phyloP scores from a whole-genome alignment of 2,888 invertebrate species.

The Apodemia hepburni region DNA sequence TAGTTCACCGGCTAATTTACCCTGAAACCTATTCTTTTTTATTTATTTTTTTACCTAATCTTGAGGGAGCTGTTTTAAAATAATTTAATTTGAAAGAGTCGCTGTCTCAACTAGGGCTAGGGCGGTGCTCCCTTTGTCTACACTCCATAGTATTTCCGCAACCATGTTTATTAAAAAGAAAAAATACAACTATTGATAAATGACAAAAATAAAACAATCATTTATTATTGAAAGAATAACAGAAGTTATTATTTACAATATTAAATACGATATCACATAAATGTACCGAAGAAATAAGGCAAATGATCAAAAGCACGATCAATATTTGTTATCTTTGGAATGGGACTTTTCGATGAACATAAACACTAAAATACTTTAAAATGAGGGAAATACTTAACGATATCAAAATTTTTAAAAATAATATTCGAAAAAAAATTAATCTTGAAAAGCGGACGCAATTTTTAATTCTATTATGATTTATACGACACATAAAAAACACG shows the following conservation, averaged over 20 bases:
- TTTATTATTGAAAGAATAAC: conserved; percentile 70
- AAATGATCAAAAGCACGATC: not conserved
- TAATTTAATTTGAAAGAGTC: no score
- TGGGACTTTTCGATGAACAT: not conserved
- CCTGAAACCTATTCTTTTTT: no score
- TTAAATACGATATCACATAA: conserved; percentile 71
- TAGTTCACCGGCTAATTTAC: no score
- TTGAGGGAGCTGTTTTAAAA: no score
- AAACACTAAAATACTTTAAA: not conserved
- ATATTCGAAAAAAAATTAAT: not conserved
- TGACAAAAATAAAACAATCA: conserved; percentile 72
- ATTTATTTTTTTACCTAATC: no score
- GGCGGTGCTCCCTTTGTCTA: no score
- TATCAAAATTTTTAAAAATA: not conserved
- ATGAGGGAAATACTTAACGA: not conserved
- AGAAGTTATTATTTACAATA: conserved; percentile 64
- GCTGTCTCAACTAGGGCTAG: no score
- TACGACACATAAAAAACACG: no score
- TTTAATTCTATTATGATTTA: not conserved
- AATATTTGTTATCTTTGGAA: not conserved
- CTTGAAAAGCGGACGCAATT: not conserved
- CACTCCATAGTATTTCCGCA: no score
- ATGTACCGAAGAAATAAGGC: conserved; percentile 37
- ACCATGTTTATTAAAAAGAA: not conserved
- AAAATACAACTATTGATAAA: conserved; percentile 33